These are phyloP conservation scores for Priocnemis perturbator DNA, from an alignment of 2,888 invertebrate genomes.

Conservation along the genomic window DNA sequence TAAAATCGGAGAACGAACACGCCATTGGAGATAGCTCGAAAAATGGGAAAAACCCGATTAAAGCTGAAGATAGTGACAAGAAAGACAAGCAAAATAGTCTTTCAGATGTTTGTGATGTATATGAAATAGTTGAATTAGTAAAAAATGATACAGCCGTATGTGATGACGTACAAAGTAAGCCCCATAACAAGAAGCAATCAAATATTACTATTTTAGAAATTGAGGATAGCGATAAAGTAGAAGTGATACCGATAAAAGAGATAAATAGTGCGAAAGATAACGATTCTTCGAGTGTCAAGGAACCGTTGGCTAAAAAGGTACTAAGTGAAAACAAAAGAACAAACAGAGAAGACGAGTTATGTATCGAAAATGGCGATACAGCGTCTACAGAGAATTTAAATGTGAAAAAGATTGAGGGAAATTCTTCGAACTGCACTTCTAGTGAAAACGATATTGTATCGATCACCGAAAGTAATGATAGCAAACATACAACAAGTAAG, in stretches of 20 bases:
- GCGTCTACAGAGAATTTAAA: too few species aligned
- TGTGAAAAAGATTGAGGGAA: too few species aligned
- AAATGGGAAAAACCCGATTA: neutral
- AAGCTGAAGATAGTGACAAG: neutral
- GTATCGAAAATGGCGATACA: too few species aligned
- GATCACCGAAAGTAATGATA: too few species aligned
- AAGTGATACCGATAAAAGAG: neutral
- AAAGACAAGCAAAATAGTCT: neutral
- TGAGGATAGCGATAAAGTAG: neutral
- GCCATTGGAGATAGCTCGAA: too few species aligned
- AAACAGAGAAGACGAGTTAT: too few species aligned
- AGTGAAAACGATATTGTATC: too few species aligned
- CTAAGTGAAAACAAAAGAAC: slow-evolving; percentile 41
- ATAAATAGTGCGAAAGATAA: neutral
- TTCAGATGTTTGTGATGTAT: neutral
- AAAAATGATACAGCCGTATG: slow-evolving; percentile 28
- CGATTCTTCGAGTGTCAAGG: neutral
- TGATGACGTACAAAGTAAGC: neutral
- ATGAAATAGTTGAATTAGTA: slow-evolving; percentile 9
- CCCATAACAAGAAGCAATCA: neutral
- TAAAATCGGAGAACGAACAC: too few species aligned
- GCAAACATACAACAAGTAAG: too few species aligned
- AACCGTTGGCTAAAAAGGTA: neutral
- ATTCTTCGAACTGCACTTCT: too few species aligned
- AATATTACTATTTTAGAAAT: neutral